These are phyloP conservation scores for Pseudomyrmex gracilis DNA, from an alignment of 1,140 invertebrate genomes.

Conservation along the genomic window DNA sequence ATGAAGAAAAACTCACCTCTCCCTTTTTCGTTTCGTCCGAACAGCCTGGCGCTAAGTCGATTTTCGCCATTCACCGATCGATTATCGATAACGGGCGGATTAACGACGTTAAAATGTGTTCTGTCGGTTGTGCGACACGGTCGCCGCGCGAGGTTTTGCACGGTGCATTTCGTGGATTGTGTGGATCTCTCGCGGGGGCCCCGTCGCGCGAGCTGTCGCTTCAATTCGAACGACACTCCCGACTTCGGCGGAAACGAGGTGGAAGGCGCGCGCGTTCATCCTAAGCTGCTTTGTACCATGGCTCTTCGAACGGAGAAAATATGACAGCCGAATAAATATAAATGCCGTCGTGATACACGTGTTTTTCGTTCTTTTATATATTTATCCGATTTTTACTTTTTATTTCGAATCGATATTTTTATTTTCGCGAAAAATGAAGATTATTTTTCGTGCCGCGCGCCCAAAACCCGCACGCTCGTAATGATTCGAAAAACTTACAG, in stretches of 20 bases:
- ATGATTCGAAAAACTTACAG: background rate
- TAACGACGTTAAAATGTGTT: conserved; percentile 64
- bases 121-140: conserved; percentile 16
- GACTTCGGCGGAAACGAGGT: conserved; percentile 8
- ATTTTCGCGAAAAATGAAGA: background rate
- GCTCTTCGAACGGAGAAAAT: conserved; percentile 13
- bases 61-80: conserved; percentile 60
- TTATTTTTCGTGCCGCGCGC: background rate
- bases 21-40: conserved; percentile 25
- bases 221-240: conserved; percentile 18
- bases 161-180: conserved; percentile 33
- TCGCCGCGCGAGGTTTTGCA: background rate
- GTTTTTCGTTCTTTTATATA: conserved; percentile 5
- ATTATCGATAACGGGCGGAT: conserved; percentile 67
- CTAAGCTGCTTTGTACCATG: conserved; percentile 48
- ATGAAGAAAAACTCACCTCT: conserved; percentile 76
- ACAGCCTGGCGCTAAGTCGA: conserved; percentile 51
- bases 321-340: conserved; percentile 24
- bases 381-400: background rate
- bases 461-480: too few relatives aligned
- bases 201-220: background rate
- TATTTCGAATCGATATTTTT: conserved; percentile 35
- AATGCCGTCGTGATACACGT: conserved; percentile 10
- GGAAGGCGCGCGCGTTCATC: conserved; percentile 9
- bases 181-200: conserved; percentile 18